Base-by-base conservation (phyloP, 2,888 invertebrate genomes). In the Drosophila quinaria region DNA sequence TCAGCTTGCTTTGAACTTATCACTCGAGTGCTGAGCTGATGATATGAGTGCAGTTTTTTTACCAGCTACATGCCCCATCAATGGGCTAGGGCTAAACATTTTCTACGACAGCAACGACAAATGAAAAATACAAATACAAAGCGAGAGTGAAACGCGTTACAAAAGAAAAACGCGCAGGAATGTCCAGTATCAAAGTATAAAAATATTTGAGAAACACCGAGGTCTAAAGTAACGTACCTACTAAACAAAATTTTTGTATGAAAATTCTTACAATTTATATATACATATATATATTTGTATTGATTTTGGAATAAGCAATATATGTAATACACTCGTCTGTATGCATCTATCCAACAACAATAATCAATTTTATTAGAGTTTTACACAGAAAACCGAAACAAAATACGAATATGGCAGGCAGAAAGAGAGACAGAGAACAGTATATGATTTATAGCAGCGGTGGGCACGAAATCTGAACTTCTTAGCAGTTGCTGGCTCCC, bases 291-390 rank as follows among this genome's bases (percentile, higher is more conserved):
- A 90, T 89, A 91, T 91, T 90, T 91, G 88, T 91, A 91, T 89
- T 91, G 91, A 89, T 90, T 91, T 87, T 87, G 87, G 80, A 81
- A 89, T 87, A 90, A 91, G 90, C 90, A 91, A 90, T 91, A 90
- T 91, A 90, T 90, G 78, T 78, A 83, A 81, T 69, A 80, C 80
- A 79, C 74, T 64, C 68, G 80, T 78, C 82, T 71, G 82, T 81
- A 68, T 71, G 65, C 77, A 79, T 86, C 88, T 90, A 88, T 77
- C 86, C 78, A 89, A 80, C 72, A 84, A 89, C 78, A 87, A 88
- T 84, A 89, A 84, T 84, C 84, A 84, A 89, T 86, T 87, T 87
- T 89, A 88, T 87, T 89, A 88, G 74, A 75, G 73, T 86, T 89
- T 89, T 86, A 86, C 90, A 86, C 80, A 73, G 56, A 47, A 31